Evolutionary conservation across 2,888 invertebrate genomes (phyloP), one percentile per base, ranked within the genome.

Genomic region (Chrysopilus asiliformis): DNA sequence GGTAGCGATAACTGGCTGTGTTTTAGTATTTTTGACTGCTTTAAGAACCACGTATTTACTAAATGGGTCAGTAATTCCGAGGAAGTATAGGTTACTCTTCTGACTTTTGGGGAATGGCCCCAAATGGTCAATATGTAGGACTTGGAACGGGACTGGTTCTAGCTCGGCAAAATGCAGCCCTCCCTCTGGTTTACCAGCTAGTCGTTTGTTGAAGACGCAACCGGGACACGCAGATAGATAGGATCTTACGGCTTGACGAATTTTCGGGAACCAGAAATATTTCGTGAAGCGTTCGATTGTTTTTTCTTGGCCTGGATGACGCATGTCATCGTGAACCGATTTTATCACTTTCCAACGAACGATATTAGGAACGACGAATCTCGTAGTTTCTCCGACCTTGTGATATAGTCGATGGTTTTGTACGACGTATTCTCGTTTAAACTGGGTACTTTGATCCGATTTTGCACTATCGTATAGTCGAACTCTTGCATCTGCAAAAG

Each of bases 41-140:
- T 44, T 19, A 17, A 41, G 15, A 4, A 48, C 28, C 4, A 38
- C 12, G 39, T 41, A 32, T 40, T 43, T 38, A 27, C 38, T 26
- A 40, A 45, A 37, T 38, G 43, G 30, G 39, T 44, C 35, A 28
- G 39, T 41, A 17, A 43, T 27, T n/a, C 34, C 40, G 5, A 46
- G 35, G n/a, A 45, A 29, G 20, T 44, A 33, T 3, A 31, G 7
- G 33, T 45, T 43, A 8, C 32, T 27, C 31, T 25, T 37, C 17
- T 47, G 44, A 27, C 41, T 45, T 2, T 12, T 14, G 10, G 38
- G 19, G 29, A 49, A 50, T 3, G 45, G 45, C 7, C 45, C 45
- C 4, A 46, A 28, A 18, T 47, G 43, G 30, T 47, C 45, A 8
- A 45, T 30, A 18, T 49, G 45, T 9, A 49, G 12, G 14, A 30